These are phyloP conservation scores for Myioborus miniatus DNA, from an alignment of 2,797 vertebrate species.

Conservation along the genomic window DNA sequence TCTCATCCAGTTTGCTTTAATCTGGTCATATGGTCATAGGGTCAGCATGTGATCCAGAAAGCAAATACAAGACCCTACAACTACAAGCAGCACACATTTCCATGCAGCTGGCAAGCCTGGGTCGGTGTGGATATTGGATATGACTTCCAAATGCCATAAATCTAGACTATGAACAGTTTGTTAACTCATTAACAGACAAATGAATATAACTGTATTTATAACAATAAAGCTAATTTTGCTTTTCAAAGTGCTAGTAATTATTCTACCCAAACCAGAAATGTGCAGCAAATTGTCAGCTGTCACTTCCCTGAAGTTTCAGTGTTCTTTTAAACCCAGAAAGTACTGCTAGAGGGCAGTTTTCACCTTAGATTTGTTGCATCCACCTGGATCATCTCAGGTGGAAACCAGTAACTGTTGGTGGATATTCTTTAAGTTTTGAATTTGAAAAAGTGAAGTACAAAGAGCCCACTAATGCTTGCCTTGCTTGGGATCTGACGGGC, in stretches of 20 bases:
- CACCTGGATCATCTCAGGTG: not conserved
- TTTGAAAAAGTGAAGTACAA: not conserved
- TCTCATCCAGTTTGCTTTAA: not conserved
- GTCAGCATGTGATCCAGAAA: not conserved
- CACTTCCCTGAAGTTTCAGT: not conserved
- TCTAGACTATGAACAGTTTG: not conserved
- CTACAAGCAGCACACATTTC: not conserved
- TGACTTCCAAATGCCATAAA: not conserved
- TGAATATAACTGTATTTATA: not conserved
- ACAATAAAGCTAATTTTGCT: not conserved
- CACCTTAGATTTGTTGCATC: not conserved
- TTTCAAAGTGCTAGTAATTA: not conserved
- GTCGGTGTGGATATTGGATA: not conserved
- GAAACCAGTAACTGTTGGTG: not conserved
- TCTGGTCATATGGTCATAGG: not conserved
- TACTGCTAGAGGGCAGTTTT: not conserved
- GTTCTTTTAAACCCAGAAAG: not conserved
- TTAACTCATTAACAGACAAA: not conserved
- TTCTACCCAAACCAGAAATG: not conserved
- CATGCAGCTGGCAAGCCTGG: not conserved
- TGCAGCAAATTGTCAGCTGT: not conserved
- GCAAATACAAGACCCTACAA: not conserved
- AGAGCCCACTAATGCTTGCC: not conserved
- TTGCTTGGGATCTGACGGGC: not conserved
- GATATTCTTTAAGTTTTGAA: not conserved